Base-by-base conservation (phyloP, 2,888 invertebrate species). In the Syritta pipiens region DNA sequence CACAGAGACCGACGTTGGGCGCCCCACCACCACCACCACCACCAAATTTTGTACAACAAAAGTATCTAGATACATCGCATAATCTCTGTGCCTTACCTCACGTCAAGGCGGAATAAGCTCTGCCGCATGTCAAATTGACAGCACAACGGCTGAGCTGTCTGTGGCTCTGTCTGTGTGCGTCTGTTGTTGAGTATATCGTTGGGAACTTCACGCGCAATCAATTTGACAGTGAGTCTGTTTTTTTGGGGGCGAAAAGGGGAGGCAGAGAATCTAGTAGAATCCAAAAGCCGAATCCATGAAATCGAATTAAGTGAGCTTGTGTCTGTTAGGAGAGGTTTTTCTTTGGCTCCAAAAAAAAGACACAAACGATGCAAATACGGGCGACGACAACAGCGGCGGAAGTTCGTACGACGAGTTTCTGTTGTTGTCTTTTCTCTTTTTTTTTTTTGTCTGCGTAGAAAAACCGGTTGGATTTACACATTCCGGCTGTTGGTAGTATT, bases 291-390 rank as follows among this genome's bases (percentile, higher is more conserved):
- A 76, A 76, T 69, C 71, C 76, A 46, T 77, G 76, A 77, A 77
- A 77, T 77, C 76, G 76, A 77, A 77, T 77, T 71, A 77, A 71
- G 71, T 59, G 53, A 71, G 76, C 71, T 77, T 77, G 71, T 53
- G 63, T 71, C 63, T 77, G 22, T 24, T 37, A 10, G 32, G 32
- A 44, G 30, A 28, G 32, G 53, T 37, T 35, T 26, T 62, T 12
- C 5, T 1, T 4, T n/a, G n/a, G n/a, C n/a, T n/a, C n/a, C n/a
- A n/a, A n/a, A n/a, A n/a, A n/a, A n/a, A n/a, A n/a, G 9, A 6
- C 28, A 44, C 30, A 9, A 42, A n/a, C 22, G 51, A 51, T 49
- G 51, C 17, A 42, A 5, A 7, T 10, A 26, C 10, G 24, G 22
- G 44, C 3, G 1, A n/a, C 9, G 24, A 3, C 3, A n/a, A 10